A percentile compares a stretch with the other conserved stretches of the same genome.
phyloP scores from a whole-genome alignment of 2,888 invertebrate species.

The Andrena fulva region DNA sequence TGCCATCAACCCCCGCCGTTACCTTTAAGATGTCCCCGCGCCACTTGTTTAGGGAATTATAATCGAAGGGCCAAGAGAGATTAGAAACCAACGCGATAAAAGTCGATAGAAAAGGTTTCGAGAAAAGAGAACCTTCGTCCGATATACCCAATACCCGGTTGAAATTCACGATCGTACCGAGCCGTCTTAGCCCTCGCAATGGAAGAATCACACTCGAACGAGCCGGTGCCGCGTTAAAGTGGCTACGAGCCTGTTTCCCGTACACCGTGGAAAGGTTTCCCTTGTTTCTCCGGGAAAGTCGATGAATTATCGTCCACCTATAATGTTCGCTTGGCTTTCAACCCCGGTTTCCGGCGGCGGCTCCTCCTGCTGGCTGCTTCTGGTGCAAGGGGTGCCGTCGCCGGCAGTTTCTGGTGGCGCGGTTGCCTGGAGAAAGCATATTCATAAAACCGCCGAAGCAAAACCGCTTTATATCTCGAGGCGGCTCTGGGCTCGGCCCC shows the following conservation, averaged over 20 bases:
- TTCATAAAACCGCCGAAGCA: conserved; percentile 83
- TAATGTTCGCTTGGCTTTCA: conserved; percentile 74
- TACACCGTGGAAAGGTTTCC: conserved; percentile 68
- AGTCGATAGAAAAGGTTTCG: not conserved
- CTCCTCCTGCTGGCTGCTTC: conserved; percentile 71
- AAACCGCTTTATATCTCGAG: conserved; percentile 82
- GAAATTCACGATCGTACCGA: not conserved
- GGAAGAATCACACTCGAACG: conserved; percentile 3
- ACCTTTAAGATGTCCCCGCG: too few species aligned
- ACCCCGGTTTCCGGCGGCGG: conserved; percentile 64
- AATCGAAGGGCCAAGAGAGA: not conserved
- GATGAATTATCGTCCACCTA: conserved; percentile 77
- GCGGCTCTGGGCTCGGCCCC: conserved; percentile 60
- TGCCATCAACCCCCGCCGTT: too few species aligned
- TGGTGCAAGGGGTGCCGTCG: conserved; percentile 66
- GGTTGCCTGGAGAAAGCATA: conserved; percentile 78
- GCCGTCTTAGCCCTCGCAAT: not conserved
- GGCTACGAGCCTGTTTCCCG: conserved; percentile 14
- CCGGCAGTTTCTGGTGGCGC: conserved; percentile 28
- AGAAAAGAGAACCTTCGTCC: not conserved
- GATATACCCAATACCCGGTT: not conserved
- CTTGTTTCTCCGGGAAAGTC: conserved; percentile 75
- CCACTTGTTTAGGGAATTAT: not conserved
- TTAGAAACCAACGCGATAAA: not conserved
- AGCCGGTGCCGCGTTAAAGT: conserved; percentile 25